Conservation (phyloP, 2,113 vertebrate genomes). For the Tachysurus vachellii region DNA sequence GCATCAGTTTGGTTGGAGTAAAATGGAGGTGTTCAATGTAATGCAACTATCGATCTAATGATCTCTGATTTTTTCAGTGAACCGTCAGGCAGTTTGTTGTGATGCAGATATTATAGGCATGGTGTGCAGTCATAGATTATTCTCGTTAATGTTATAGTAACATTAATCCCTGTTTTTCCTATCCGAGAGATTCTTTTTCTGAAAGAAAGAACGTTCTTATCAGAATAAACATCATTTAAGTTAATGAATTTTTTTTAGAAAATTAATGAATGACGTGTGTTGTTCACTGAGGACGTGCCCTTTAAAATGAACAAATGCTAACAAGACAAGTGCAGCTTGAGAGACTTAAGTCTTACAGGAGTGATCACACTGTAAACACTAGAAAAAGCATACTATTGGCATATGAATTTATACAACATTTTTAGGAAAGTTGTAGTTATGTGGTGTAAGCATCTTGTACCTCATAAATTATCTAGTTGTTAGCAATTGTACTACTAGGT, state of each 20-base stretch:
- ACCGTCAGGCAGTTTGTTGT: background rate
- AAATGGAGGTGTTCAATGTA: background rate
- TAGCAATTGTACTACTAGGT: background rate
- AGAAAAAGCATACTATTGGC: background rate
- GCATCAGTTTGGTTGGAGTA: background rate
- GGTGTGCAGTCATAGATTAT: background rate
- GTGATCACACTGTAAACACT: background rate
- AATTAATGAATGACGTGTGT: background rate
- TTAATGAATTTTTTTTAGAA: background rate
- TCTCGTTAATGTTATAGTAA: background rate
- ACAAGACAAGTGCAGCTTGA: background rate
- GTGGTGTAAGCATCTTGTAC: background rate
- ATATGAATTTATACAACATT: background rate
- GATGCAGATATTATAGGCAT: background rate
- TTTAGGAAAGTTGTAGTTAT: background rate
- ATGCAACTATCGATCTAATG: background rate
- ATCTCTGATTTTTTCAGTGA: background rate
- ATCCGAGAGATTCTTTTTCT: background rate
- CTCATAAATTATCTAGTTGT: background rate
- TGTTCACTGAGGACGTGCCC: background rate
- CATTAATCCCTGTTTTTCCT: background rate
- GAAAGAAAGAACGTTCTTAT: background rate
- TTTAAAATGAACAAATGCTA: background rate
- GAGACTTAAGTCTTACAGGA: background rate
- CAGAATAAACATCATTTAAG: background rate